Base-by-base conservation (phyloP, 2,888 invertebrate species). In the Plagiodera versicolora region DNA sequence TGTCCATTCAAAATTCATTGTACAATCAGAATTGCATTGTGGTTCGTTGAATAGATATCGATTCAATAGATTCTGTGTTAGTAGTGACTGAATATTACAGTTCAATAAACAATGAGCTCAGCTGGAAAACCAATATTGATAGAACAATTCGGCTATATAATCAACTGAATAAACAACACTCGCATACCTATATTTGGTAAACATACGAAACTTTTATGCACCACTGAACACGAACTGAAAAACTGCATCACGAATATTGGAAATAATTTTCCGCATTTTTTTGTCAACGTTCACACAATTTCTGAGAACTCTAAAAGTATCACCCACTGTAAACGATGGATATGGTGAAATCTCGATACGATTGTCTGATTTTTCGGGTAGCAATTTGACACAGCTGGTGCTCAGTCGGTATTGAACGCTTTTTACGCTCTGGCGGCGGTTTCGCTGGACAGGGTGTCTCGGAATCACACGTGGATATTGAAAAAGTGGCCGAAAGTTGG, bases 331-430 rank as follows among this genome's bases (percentile, higher is more conserved):
- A 65, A 63, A 48, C 44, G 53, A 55, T 56, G 49, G 44, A 60
- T 66, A 61, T 64, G 58, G 63, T 64, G 61, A 66, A 66, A 59
- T 61, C 52, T 63, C 61, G 63, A 65, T 65, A 57, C 60, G 56
- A 63, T 65, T 60, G 61, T 63, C 9, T 35, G n/a, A 64, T 63
- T 64, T 64, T 69, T 61, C 61, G 67, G 66, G 66, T 66, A 61
- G 67, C 64, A 66, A 68, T 68, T 68, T 66, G 50, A 59, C 64
- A 47, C 68, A 68, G 68, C 67, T 63, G 68, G 67, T 53, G 60
- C 20, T 24, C 39, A 4, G 14, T 14, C 39, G 14, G 39, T 14
- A 39, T 39, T 14, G 39, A 39, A n/a, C 39, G 39, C n/a, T 2
- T 16, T 49, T 48, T 35, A 46, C 28, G 48, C 35, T 52, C 49